Evolutionary conservation across 2,113 vertebrate species (phyloP), one percentile per base, ranked within the genome.

Genomic region (Ceratotherium simum): DNA sequence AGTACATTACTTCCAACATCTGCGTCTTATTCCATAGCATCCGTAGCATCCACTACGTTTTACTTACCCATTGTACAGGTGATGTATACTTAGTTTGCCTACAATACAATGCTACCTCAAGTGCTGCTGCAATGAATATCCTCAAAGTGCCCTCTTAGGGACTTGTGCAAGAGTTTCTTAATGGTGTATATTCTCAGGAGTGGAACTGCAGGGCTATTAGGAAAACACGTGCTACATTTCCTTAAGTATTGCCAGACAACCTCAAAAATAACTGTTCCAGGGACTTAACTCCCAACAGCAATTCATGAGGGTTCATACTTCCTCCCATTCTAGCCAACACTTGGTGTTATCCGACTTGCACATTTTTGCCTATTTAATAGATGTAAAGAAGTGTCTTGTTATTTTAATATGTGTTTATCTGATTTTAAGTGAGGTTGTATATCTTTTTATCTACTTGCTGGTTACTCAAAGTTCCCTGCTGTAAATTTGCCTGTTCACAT

Each of bases 371-470:
- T 48, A 7, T 78, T 92, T 72, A 36, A 78, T 78, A 51, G 10
- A 42, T 90, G 11, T 70, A 73, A 96, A 94, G 23, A 94, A 70
- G 69, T 70, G 64, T 70, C 64, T 48, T 81, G 20, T 79, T 79
- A 42, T 93, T 89, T 95, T 81, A 93, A 91, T 70, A 60, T 33
- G 33, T 18, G n/a, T 69, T 96, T 76, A 85, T 67, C 65, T 93
- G 70, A 81, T 91, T 82, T 81, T 36, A 84, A 81, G 33, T 84
- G 20, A 92, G n/a, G 29, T 83, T 67, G 82, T 36, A 4, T 84
- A 85, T 93, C 78, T 91, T 27, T 93, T 91, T 29, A 91, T 76
- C 90, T 87, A 48, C 69, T 90, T 96, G 36, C 56, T 87, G 83
- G 76, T 90, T 36, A 88, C 65, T 95, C 70, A 91, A 69, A 58